phyloP scores from a whole-genome alignment of 2,888 invertebrate species.

The Drosophila crucigera region DNA sequence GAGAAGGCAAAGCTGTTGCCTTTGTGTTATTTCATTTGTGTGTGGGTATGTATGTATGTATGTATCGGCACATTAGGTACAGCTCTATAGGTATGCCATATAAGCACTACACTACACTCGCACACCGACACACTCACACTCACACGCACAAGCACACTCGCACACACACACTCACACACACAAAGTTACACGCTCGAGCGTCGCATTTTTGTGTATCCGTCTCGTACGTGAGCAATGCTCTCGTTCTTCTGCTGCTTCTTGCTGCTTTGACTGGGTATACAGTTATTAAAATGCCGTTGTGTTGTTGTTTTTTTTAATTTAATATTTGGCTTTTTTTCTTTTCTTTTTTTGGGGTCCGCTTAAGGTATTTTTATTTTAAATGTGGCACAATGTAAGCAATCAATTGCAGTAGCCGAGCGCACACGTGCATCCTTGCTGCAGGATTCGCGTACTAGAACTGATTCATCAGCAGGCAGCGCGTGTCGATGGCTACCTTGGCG shows the following conservation, averaged over 20 bases:
- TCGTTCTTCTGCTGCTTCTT: conserved; percentile 37
- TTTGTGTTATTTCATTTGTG: conserved; percentile 66
- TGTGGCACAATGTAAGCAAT: conserved; percentile 66
- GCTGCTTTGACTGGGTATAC: conserved; percentile 58
- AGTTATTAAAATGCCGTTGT: conserved; percentile 73
- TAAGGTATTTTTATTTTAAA: conserved; percentile 64
- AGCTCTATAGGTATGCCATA: conserved; percentile 70
- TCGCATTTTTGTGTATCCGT: conserved; percentile 75
- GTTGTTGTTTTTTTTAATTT: conserved; percentile 22
- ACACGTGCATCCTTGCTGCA: conserved; percentile 77
- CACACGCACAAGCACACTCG: conserved; percentile 15
- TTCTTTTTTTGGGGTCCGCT: conserved; percentile 36
- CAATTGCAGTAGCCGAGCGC: conserved; percentile 40
- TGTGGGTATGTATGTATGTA: conserved; percentile 43
- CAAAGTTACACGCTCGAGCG: conserved; percentile 33
- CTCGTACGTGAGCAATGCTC: conserved; percentile 67
- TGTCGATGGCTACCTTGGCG: conserved; percentile 38
- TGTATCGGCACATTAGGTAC: conserved; percentile 75
- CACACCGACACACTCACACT: conserved; percentile 33
- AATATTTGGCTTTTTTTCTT: conserved; percentile 13
- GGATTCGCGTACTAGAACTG: conserved; percentile 81
- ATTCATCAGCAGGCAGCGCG: conserved; percentile 60
- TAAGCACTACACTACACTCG: conserved; percentile 47
- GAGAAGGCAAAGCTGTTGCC: conserved; percentile 39
- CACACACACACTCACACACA: conserved; percentile 17